A percentile compares a stretch with the other conserved stretches of the same genome.
Conservation (phyloP, 2,113 vertebrate species). For the Aramus guarauna region DNA sequence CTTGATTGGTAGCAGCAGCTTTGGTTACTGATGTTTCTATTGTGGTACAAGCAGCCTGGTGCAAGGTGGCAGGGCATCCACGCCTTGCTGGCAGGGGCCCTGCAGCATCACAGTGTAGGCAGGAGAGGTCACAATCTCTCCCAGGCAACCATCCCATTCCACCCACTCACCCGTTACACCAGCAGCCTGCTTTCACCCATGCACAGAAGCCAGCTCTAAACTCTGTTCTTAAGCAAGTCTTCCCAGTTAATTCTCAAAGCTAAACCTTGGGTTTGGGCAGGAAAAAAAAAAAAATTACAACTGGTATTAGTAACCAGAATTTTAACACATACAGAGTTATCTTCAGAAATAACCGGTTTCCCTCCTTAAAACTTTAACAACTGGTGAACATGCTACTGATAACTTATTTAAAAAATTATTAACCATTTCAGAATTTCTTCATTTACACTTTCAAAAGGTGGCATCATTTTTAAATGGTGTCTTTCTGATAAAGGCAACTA, state of each 20-base stretch:
- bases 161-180: background rate
- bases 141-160: background rate
- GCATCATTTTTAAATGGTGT: background rate
- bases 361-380: background rate
- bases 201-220: background rate
- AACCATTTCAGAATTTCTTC: background rate
- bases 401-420: background rate
- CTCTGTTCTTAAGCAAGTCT: background rate
- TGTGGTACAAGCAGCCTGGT: background rate
- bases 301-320: background rate
- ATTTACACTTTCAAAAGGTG: background rate
- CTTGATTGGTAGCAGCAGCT: conserved; percentile 7
- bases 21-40: conserved; percentile 31
- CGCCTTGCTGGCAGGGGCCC: background rate
- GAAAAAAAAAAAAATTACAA: background rate
- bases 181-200: background rate
- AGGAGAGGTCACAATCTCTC: conserved; percentile 40
- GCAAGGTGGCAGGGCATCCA: background rate
- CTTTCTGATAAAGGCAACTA: background rate
- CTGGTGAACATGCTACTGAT: background rate
- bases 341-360: background rate
- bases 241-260: background rate
- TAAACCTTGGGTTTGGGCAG: background rate
- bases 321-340: rapidly evolving
- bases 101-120: conserved; percentile 19